phyloP scores from a whole-genome alignment of 2,113 vertebrate species.

The Polyodon spathula region DNA sequence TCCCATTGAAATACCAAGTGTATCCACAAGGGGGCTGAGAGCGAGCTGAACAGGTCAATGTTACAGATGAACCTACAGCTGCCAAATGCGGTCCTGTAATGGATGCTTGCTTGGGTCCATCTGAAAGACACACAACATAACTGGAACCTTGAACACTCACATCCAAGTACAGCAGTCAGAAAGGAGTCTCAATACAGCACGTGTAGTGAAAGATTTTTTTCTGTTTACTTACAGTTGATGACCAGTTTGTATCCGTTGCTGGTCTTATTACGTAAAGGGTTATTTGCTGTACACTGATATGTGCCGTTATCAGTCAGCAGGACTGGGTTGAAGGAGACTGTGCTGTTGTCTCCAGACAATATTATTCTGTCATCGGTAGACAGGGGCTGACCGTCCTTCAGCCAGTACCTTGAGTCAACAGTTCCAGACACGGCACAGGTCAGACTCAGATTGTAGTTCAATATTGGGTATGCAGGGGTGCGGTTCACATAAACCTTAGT shows the following conservation, averaged over 20 bases:
- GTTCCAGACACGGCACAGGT: constrained; percentile 21
- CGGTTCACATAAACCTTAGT: constrained; percentile 13
- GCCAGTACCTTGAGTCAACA: constrained; percentile 13
- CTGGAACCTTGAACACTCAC: background rate
- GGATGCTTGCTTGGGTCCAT: constrained; percentile 18
- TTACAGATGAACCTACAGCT: background rate
- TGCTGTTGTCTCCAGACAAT: constrained; percentile 22
- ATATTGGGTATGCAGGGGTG: constrained; percentile 8
- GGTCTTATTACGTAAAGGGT: constrained; percentile 7
- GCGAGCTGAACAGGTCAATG: too few relatives aligned
- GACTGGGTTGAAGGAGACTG: constrained; percentile 35
- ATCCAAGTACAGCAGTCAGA: too few relatives aligned
- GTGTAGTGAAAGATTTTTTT: background rate
- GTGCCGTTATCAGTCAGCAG: constrained; percentile 22
- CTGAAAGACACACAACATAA: constrained; percentile 8
- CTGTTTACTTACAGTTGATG: constrained; percentile 49
- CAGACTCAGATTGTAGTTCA: constrained; percentile 21
- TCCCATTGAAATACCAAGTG: too few relatives aligned
- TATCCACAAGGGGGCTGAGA: too few relatives aligned
- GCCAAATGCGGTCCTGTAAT: constrained; percentile 12
- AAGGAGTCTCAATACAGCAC: background rate
- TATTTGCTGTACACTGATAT: too few relatives aligned
- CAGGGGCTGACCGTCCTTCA: constrained; percentile 22
- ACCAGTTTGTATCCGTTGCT: constrained; percentile 28
- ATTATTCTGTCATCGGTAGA: background rate